Conservation (phyloP, 2,888 invertebrate genomes). For the Drosophila prostipennis region DNA sequence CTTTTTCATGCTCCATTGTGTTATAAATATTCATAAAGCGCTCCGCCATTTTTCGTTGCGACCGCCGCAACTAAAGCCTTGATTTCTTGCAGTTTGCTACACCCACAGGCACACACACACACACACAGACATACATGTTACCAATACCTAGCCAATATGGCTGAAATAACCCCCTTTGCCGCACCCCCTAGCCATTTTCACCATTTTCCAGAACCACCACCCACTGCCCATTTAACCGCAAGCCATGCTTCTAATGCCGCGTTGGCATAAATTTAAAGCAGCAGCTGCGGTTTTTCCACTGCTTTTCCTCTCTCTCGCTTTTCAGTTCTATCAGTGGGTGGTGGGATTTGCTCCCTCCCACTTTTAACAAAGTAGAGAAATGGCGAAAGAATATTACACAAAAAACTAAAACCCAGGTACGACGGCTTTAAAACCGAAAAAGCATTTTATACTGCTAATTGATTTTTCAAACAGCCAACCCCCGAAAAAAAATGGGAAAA, state of each 20-base stretch:
- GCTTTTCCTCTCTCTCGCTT: constrained; percentile 14
- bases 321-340: neutral
- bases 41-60: constrained; percentile 54
- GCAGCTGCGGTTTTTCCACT: constrained; percentile 74
- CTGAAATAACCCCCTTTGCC: constrained; percentile 18
- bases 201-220: constrained; percentile 6
- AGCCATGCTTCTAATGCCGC: constrained; percentile 75
- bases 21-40: constrained; percentile 79
- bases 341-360: constrained; percentile 18
- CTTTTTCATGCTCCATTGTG: constrained; percentile 77
- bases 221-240: constrained; percentile 60
- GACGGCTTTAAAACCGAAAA: constrained; percentile 48
- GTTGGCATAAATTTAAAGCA: constrained; percentile 77
- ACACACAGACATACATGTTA: constrained; percentile 17
- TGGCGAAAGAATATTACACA: constrained; percentile 32
- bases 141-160: constrained; percentile 70
- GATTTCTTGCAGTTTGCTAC: constrained; percentile 72
- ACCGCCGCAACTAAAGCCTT: constrained; percentile 66
- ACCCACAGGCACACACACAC: constrained; percentile 17
- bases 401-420: constrained; percentile 26
- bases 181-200: neutral
- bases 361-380: constrained; percentile 21
- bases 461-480: constrained; percentile 65
- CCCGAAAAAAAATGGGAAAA: neutral
- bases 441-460: constrained; percentile 74